Evolutionary conservation across 2,797 vertebrate genomes (phyloP), one percentile per base, ranked within the genome.

Genomic region (Pipistrellus nathusii): DNA sequence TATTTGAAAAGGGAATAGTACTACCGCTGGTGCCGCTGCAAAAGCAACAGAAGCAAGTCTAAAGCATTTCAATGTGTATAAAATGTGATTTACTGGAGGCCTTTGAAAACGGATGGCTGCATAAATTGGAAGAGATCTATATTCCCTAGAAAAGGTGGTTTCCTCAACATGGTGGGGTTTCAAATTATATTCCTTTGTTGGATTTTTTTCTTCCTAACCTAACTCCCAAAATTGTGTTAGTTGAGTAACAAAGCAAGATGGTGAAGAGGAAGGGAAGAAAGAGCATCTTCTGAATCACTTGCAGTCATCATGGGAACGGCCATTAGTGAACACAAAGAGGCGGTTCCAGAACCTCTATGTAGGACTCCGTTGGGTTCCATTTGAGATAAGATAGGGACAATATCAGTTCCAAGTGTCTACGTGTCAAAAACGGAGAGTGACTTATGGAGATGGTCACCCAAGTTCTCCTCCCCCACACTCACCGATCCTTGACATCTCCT

Each of bases 121-220:
- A 46, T 81, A 95, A 48, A 93, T 80, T 88, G 85, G 64, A 51
- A 66, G n/a, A 76, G 46, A 35, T 53, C 55, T 86, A 4, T 41
- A 25, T 90, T 94, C 71, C 78, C 71, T 21, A 51, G 57, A 92
- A 94, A 96, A 93, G 90, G 35, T 32, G 51, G 38, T 69, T 95
- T 93, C 85, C 85, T 93, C 90, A 69, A 82, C 46, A 88, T 62
- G 77, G 41, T 62, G 46, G 64, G 66, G 78, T 95, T 95, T 96
- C 88, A 85, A 96, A 92, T 95, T 93, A 80, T 35, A 25, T 53
- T 90, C n/a, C 77, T 94, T 95, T 95, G 90, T 92, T 92, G 88
- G 30, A 10, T 85, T 51, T 64, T 69, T 30, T 18, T 35, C 12
- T 23, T 6, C 6, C 4, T 64, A 93, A 75, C 53, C 66, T 41